A percentile compares a stretch with the other conserved stretches of the same genome.
Evolutionary conservation across 1,140 invertebrate genomes (phyloP).

Genomic region (Chelonus insularis): DNA sequence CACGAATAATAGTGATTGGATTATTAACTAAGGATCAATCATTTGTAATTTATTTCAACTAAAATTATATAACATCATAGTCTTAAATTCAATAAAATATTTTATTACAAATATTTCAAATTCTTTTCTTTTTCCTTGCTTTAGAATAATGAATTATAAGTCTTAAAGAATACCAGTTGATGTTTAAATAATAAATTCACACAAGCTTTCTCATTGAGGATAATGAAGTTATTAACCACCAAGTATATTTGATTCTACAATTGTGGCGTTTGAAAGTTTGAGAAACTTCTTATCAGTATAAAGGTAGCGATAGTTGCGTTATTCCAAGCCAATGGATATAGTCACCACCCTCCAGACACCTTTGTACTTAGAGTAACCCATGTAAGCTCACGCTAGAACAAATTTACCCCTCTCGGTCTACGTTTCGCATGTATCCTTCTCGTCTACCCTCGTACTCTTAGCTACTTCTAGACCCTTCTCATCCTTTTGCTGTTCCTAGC

Average conservation of each 20-base stretch:
- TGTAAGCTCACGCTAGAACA: constrained; percentile 62
- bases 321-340: constrained; percentile 16
- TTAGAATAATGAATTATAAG: too few relatives aligned
- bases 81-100: too few relatives aligned
- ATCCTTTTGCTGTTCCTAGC: constrained; percentile 1
- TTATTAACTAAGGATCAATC: too few relatives aligned
- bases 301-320: constrained; percentile 4
- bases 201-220: too few relatives aligned
- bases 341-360: constrained; percentile 44
- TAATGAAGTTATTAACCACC: too few relatives aligned
- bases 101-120: too few relatives aligned
- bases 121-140: too few relatives aligned
- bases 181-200: too few relatives aligned
- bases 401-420: constrained; percentile 47
- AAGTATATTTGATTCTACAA: not conserved
- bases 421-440: constrained; percentile 26
- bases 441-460: constrained; percentile 13
- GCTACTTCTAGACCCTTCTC: constrained; percentile 13
- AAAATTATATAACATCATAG: too few relatives aligned
- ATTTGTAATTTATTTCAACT: too few relatives aligned
- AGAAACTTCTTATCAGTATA: constrained; percentile 14
- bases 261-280: constrained; percentile 19
- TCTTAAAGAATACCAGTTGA: too few relatives aligned
- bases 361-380: constrained; percentile 60
- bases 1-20: too few relatives aligned